A percentile compares a stretch with the other conserved stretches of the same genome.
Conservation (phyloP, 2,888 invertebrate species). For the Ochropacha duplaris region DNA sequence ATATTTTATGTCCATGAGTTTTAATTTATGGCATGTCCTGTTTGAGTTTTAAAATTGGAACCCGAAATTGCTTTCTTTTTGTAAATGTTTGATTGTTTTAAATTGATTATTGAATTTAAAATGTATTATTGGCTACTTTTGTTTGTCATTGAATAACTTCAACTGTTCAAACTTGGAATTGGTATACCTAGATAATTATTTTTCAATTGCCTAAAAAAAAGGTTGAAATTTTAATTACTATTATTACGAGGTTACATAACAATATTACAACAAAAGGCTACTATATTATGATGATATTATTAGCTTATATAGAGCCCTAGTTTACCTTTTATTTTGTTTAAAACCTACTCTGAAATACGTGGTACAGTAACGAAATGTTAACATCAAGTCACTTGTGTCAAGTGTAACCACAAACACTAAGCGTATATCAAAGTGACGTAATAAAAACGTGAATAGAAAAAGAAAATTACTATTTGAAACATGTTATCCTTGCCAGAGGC, state of each 20-base stretch:
- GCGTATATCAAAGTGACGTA: not conserved
- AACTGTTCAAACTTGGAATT: too few species aligned
- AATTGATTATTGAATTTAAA: not conserved
- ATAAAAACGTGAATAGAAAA: slow-evolving; percentile 5
- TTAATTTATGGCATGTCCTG: not conserved
- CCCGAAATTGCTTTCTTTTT: not conserved
- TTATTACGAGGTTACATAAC: too few species aligned
- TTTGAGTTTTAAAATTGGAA: not conserved
- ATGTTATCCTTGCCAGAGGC: slow-evolving; percentile 32
- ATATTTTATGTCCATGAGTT: not conserved
- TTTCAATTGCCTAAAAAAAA: too few species aligned
- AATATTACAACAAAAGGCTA: too few species aligned
- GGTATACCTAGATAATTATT: too few species aligned
- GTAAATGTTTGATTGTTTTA: not conserved
- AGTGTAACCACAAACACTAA: slow-evolving; percentile 2
- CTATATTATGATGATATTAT: too few species aligned
- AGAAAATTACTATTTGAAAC: slow-evolving; percentile 12
- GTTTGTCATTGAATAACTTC: not conserved
- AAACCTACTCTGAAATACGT: too few species aligned
- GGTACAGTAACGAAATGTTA: not conserved
- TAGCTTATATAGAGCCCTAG: too few species aligned
- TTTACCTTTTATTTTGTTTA: too few species aligned
- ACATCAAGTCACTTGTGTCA: not conserved
- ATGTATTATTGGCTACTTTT: not conserved
- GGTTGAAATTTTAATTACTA: too few species aligned